Conservation (phyloP, 2,113 vertebrate species). For the Mus spicilegus region DNA sequence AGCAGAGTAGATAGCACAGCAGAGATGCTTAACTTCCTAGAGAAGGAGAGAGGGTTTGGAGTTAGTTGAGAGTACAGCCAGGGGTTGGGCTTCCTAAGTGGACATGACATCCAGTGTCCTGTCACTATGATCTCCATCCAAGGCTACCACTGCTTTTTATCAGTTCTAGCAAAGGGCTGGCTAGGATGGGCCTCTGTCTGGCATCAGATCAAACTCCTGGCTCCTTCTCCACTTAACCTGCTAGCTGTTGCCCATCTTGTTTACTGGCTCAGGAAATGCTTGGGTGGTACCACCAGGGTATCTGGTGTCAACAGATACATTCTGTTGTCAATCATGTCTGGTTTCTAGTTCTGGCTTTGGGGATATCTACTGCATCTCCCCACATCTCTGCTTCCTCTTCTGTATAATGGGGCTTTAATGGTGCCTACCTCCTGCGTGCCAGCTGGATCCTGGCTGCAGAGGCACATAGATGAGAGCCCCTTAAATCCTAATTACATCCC, state of each 20-base stretch:
- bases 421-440: fast-evolving
- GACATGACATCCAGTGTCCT: not conserved
- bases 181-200: not conserved
- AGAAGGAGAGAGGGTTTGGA: constrained; percentile 10
- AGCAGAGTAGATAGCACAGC: not conserved
- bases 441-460: not conserved
- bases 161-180: not conserved
- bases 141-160: not conserved
- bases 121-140: not conserved
- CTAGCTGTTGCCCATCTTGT: not conserved
- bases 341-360: not conserved
- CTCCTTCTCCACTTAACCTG: not conserved
- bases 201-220: not conserved
- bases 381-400: not conserved
- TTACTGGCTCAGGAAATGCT: not conserved
- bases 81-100: not conserved
- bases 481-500: not conserved
- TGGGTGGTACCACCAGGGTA: not conserved
- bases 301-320: not conserved
- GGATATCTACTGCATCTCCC: not conserved
- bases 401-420: not conserved
- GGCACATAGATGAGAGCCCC: not conserved
- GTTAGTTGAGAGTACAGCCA: not conserved
- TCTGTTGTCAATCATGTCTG: not conserved
- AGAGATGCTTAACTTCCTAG: not conserved